Evolutionary conservation across 2,888 invertebrate species (phyloP), one percentile per base, ranked within the genome.

Genomic region (Empis livida): DNA sequence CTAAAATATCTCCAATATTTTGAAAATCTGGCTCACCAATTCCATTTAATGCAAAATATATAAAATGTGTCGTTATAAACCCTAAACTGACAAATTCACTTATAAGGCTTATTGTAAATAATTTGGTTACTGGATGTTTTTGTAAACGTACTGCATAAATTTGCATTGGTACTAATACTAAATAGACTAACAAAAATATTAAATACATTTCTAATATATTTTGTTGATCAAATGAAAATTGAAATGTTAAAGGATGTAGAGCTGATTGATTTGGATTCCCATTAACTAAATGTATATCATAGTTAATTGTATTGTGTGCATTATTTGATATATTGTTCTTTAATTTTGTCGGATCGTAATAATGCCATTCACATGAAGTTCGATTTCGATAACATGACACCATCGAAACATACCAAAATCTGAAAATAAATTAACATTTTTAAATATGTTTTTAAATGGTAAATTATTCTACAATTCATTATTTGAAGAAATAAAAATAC

Each of bases 271-370:
- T 89, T 0, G 97, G 97, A 70, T 91, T 89, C 23, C 96, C 95
- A 70, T 97, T 97, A 9, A 96, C 95, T 43, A 97, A 75, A 86
- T 92, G 93, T 55, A 97, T 84, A 66, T 97, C 91, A 67, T 95
- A 97, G 45, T 82, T 72, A 13, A 90, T 60, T 31, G 52, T 69
- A 45, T 76, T 69, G 15, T 61, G 54, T 30, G 49, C 44, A 41
- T 53, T 49, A 15, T 32, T 38, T 17, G 20, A 14, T 17, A 8
- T 17, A 31, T 43, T 43, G 9, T 41, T 38, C 10, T 35, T 20
- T 47, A 27, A 53, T 55, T 11, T 52, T 53, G 10, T 20, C 30
- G 77, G 74, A 52, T 77, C 72, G 52, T 84, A 84, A 58, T 89
- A 79, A 56, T 84, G 84, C 93, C 93, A 94, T 51, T 82, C 75